Base-by-base conservation (phyloP, 2,888 invertebrate genomes). In the Drosophila stalkeri region DNA sequence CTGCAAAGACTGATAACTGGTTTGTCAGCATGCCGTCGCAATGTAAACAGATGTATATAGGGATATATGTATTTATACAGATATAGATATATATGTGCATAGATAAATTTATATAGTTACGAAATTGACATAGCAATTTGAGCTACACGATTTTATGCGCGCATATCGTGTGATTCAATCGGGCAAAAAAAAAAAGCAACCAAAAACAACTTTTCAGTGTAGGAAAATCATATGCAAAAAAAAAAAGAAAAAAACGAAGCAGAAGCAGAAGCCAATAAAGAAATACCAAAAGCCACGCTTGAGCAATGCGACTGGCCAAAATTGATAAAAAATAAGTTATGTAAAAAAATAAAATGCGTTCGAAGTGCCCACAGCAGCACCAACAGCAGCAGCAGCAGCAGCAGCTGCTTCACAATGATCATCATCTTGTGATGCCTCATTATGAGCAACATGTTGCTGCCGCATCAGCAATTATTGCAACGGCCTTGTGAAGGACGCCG, bases 401-500 rank as follows among this genome's bases (percentile, higher is more conserved):
- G 37, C 14, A 3, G 33, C 70, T 67, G 81, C 65, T 61, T 23
- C 64, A 12, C 37, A 6, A 27, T 20, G 54, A 55, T 43, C 18
- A 49, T 31, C 37, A 56, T 27, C 44, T 46, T 61, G 47, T 57
- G 47, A 56, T 35, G 43, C 18, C 20, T 49, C 52, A 78, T 64
- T 39, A 63, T 49, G 44, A 67, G 57, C 60, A 55, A 41, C 49
- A 67, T 51, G 62, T 16, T 44, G 56, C 64, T 55, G 66, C 52
- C 63, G 69, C 60, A 55, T 59, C 80, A 69, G 64, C 76, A 69
- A 82, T 79, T 73, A 75, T 66, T 81, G 65, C 75, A 85, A 88
- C 89, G 90, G 90, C 90, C 90, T 90, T 90, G 90, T 82, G 90
- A 90, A 91, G 91, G 90, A 90, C 91, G 90, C 86, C 87, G 82